Evolutionary conservation across 2,797 vertebrate species (phyloP).

Genomic region (Leptodactylus fallax): DNA sequence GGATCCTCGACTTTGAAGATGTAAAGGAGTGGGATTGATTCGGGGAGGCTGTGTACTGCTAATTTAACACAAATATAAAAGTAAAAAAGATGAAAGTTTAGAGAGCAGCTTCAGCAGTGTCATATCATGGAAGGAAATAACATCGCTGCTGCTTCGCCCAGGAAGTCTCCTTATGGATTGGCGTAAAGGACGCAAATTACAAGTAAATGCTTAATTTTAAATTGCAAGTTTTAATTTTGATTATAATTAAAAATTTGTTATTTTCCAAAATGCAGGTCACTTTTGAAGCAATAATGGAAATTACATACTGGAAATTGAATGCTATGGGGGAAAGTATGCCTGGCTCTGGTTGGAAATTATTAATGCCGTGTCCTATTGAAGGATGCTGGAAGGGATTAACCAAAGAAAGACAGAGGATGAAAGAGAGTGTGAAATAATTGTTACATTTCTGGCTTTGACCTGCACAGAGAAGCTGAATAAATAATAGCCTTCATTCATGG

Average conservation of each 20-base stretch:
- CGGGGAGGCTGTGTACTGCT: conserved; percentile 8
- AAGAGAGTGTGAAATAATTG: conserved; percentile 23
- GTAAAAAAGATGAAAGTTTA: conserved; percentile 44
- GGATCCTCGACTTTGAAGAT: conserved; percentile 51
- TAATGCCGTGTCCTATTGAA: neutral
- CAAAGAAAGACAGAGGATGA: conserved; percentile 10
- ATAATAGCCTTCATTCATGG: neutral
- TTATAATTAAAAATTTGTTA: conserved; percentile 2
- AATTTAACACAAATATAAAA: conserved; percentile 27
- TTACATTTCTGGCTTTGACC: neutral
- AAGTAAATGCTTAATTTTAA: neutral
- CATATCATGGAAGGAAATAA: neutral
- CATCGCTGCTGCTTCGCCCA: neutral
- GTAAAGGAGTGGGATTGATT: conserved; percentile 30
- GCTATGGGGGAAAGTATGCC: neutral
- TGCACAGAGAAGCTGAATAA: neutral
- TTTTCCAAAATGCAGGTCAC: conserved; percentile 13
- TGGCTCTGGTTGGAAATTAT: neutral
- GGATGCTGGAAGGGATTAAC: conserved; percentile 21
- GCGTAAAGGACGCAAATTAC: neutral
- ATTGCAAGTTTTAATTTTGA: conserved; percentile 4
- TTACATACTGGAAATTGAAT: conserved; percentile 8
- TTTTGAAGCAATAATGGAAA: conserved; percentile 18
- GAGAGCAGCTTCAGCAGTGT: neutral
- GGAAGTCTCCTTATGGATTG: neutral